Percentiles rank a stretch among this genome's conserved stretches.
These are phyloP conservation scores for Fopius arisanus DNA, from an alignment of 1,140 invertebrate species.

Conservation along the genomic window DNA sequence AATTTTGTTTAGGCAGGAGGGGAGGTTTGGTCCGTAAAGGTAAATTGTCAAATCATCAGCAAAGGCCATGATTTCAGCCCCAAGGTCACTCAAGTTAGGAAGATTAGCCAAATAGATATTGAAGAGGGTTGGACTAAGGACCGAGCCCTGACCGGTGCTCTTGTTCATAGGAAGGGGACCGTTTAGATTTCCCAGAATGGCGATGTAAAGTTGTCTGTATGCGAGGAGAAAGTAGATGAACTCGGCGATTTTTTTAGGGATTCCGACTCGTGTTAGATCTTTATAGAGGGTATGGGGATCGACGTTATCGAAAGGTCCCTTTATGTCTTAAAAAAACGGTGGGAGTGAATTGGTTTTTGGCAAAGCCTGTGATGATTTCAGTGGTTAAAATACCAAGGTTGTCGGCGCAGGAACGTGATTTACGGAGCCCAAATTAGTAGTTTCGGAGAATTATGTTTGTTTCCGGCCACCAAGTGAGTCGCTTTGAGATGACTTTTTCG, in stretches of 20 bases:
- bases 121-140: not conserved
- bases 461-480: not conserved
- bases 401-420: not conserved
- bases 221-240: not conserved
- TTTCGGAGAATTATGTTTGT: not conserved
- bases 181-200: not conserved
- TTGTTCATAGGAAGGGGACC: not conserved
- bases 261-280: not conserved
- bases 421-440: not conserved
- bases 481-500: constrained; percentile 32
- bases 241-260: not conserved
- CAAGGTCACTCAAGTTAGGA: not conserved
- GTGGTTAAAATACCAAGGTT: not conserved
- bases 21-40: not conserved
- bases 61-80: not conserved
- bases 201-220: not conserved
- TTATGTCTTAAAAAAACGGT: not conserved
- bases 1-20: not conserved
- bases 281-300: not conserved
- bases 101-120: not conserved
- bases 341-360: not conserved
- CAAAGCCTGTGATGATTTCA: not conserved
- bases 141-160: not conserved
- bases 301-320: not conserved
- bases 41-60: not conserved